Conservation (phyloP, 2,888 invertebrate genomes). For the Hypolimnas misippus region DNA sequence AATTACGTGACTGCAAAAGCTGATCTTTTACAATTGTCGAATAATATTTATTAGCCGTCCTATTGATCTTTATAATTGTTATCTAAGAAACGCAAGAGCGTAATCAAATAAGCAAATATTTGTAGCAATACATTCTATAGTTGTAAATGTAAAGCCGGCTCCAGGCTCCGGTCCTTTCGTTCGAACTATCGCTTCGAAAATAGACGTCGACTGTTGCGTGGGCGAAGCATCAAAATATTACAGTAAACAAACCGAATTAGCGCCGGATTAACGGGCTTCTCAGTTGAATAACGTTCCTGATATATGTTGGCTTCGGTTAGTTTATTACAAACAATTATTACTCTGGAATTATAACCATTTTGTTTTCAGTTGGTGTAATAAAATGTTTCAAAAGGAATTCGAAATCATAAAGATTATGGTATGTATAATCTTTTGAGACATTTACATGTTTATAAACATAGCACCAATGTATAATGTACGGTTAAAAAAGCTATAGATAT, state of each 20-base stretch:
- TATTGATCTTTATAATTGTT: not conserved
- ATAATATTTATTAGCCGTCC: not conserved
- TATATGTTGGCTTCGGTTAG: slow-evolving; percentile 36
- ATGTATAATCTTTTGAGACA: not conserved
- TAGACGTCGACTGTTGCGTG: slow-evolving; percentile 64
- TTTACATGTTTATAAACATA: not conserved
- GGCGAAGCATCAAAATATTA: slow-evolving; percentile 69
- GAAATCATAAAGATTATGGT: not conserved
- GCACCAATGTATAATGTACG: not conserved
- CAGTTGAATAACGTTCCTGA: slow-evolving; percentile 41
- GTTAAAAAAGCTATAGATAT: no score
- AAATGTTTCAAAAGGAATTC: not conserved
- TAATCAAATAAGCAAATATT: not conserved
- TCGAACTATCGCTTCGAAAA: slow-evolving; percentile 53
- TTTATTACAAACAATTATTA: slow-evolving; percentile 3
- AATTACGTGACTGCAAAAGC: slow-evolving; percentile 4
- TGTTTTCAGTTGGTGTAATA: slow-evolving; percentile 8
- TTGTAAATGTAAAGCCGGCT: slow-evolving; percentile 33
- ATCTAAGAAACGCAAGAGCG: not conserved
- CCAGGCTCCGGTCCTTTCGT: slow-evolving; percentile 33
- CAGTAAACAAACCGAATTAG: slow-evolving; percentile 67
- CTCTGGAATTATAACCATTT: slow-evolving; percentile 16
- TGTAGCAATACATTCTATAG: slow-evolving; percentile 17
- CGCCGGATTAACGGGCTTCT: slow-evolving; percentile 44
- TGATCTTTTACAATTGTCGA: no score